phyloP scores from a whole-genome alignment of 2,797 vertebrate species.

The Pteropus rufus region DNA sequence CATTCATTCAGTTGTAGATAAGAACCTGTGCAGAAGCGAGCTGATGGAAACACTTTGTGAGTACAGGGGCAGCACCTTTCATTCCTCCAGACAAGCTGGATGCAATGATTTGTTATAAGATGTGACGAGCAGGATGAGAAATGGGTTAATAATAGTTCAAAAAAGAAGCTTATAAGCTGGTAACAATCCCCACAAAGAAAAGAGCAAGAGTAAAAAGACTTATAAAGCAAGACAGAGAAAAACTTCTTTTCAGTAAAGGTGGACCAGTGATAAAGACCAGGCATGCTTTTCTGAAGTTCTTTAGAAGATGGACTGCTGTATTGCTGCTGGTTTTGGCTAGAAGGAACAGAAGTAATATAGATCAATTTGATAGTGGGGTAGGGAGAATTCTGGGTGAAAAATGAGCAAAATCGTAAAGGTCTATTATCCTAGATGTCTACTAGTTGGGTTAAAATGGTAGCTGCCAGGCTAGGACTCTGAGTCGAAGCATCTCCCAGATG shows the following conservation, averaged over 20 bases:
- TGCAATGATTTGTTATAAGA: neutral
- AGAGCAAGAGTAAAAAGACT: neutral
- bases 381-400: neutral
- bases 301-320: neutral
- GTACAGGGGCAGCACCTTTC: neutral
- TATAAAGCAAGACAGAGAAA: neutral
- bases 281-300: neutral
- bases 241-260: neutral
- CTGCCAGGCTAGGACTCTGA: neutral
- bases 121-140: neutral
- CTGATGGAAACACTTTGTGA: neutral
- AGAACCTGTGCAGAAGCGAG: neutral
- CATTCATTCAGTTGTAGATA: neutral
- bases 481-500: neutral
- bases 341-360: neutral
- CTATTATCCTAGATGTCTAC: neutral
- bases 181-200: neutral
- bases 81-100: neutral
- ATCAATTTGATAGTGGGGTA: neutral
- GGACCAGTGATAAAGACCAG: neutral
- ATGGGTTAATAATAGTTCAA: constrained; percentile 8
- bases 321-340: neutral
- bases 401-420: neutral
- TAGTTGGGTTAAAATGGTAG: neutral
- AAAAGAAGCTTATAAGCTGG: neutral